Evolutionary conservation across 1,140 invertebrate species (phyloP).

Genomic region (Gerris buenoi): DNA sequence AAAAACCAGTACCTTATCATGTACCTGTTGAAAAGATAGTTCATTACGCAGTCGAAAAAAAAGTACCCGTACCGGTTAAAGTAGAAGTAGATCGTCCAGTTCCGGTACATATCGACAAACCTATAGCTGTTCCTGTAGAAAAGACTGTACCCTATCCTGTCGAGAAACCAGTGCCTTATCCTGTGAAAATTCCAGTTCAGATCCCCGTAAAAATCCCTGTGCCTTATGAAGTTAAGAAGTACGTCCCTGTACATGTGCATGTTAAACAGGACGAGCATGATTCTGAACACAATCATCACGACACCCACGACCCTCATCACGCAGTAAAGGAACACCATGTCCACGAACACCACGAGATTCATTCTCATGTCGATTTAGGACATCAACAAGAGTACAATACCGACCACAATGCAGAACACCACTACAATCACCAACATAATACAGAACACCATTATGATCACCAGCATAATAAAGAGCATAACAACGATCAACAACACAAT

Average conservation of each 20-base stretch:
- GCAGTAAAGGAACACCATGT: neutral
- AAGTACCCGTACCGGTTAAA: constrained; percentile 39
- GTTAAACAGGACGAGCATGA: constrained; percentile 5
- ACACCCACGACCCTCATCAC: neutral
- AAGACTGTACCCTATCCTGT: constrained; percentile 41
- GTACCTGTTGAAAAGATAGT: constrained; percentile 37
- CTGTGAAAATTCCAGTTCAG: constrained; percentile 41
- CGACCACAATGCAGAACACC: neutral
- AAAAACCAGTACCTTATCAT: constrained; percentile 38
- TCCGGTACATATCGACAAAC: constrained; percentile 39
- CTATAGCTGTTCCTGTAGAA: constrained; percentile 41
- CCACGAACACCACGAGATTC: neutral
- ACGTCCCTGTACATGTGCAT: constrained; percentile 20
- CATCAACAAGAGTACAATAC: neutral
- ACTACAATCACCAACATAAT: neutral
- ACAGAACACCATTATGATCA: neutral
- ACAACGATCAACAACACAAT: neutral
- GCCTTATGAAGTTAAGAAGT: constrained; percentile 16
- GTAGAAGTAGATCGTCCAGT: constrained; percentile 40
- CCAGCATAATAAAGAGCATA: neutral
- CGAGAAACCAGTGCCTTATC: constrained; percentile 22
- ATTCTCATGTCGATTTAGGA: neutral
- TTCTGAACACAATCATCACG: neutral
- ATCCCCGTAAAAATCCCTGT: constrained; percentile 28
- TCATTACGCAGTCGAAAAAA: constrained; percentile 41